phyloP scores from a whole-genome alignment of 2,888 invertebrate species.

The Melinopterus prodromus region DNA sequence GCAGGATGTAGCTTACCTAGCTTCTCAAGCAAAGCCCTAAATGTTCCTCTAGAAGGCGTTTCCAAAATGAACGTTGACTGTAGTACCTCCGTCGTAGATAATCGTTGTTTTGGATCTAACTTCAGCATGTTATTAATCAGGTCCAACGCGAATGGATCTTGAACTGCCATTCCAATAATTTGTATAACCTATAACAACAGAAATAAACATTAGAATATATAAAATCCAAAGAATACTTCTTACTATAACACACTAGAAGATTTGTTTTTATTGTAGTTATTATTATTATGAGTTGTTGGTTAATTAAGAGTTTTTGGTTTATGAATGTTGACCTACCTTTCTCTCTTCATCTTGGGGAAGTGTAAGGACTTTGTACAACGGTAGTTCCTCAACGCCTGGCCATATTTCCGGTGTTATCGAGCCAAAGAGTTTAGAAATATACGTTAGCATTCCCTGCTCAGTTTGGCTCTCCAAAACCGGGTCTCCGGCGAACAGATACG shows the following conservation, averaged over 20 bases:
- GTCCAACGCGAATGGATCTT: not conserved
- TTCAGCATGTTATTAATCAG: not conserved
- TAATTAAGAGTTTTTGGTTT: no score
- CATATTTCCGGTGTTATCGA: not conserved
- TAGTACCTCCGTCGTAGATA: not conserved
- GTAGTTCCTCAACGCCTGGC: not conserved
- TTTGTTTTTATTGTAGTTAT: no score
- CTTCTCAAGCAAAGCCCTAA: not conserved
- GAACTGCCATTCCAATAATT: not conserved
- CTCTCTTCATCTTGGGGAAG: not conserved
- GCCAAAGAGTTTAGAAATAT: not conserved
- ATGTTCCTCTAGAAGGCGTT: not conserved
- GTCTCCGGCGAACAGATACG: not conserved
- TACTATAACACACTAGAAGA: no score
- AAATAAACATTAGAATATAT: not conserved
- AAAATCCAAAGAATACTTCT: not conserved
- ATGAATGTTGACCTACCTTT: not conserved
- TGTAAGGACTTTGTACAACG: not conserved
- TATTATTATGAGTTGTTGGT: no score
- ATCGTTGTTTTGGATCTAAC: not conserved
- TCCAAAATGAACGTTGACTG: not conserved
- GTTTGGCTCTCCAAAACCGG: not conserved
- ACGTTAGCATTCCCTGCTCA: not conserved
- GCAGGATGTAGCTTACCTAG: not conserved
- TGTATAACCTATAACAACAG: not conserved